Evolutionary conservation across 2,113 vertebrate genomes (phyloP), one percentile per base, ranked within the genome.

Genomic region (Sorex araneus): DNA sequence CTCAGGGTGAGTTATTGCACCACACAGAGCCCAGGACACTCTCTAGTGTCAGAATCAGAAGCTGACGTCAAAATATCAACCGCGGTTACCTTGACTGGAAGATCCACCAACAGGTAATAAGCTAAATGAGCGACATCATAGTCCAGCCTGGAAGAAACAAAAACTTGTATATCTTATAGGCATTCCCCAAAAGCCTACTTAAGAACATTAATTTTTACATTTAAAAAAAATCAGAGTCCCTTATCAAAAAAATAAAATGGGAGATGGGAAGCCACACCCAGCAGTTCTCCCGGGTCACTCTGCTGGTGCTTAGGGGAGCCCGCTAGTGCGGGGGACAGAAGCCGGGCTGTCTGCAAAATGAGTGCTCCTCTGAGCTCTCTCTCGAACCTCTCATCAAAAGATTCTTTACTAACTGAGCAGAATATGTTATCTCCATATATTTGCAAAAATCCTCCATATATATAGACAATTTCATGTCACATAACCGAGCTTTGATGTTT

Each of bases 401-500:
- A 90, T 69, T 75, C 71, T 47, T 54, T 66, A 74, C 27, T 23
- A 43, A 36, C 54, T 84, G 13, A 15, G 2, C 16, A 74, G 12
- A 50, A 66, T 43, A 73, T 43, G 18, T 75, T 92, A 81, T 66
- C 27, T 67, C 15, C 18, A 64, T 4, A 74, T 40, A 43, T 84
- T 36, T 94, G 16, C 11, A 80, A 74, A 88, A 43, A 69, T 63
- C 94, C 30, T 91, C 85, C 40, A 30, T 36, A 0, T 32, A 28
- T 79, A 13, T 73, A 57, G 28, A 89, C 63, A 70, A 80, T 30
- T 82, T 74, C 91, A 94, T 40, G 87, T 73, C 94, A 94, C 88
- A 92, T 89, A 95, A 92, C 94, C 93, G 75, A 91, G 90, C 19
- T 81, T 95, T 92, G 92, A 74, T 91, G 87, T 92, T 45, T 34